Conservation (phyloP, 2,113 vertebrate species). For the Chamaetylas fuelleborni region DNA sequence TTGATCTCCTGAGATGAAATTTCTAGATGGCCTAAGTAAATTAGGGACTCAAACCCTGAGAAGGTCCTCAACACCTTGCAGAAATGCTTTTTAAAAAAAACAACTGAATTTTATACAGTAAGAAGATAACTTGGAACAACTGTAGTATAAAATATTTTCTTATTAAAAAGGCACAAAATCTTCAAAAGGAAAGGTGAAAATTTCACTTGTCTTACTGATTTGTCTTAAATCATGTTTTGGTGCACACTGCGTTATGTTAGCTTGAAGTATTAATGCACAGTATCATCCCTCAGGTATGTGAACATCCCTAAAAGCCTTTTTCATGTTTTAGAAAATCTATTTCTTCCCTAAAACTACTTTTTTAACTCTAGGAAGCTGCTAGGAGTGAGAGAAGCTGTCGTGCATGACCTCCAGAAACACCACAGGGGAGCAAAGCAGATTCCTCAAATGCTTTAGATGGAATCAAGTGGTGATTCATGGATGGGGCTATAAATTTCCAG, state of each 20-base stretch:
- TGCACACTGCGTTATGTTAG: rapidly evolving
- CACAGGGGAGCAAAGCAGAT: neutral
- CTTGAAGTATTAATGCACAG: neutral
- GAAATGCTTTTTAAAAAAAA: neutral
- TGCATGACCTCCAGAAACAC: neutral
- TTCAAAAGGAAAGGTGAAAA: neutral
- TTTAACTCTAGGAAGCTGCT: neutral
- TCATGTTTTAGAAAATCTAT: neutral
- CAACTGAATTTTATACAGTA: neutral
- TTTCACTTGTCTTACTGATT: neutral
- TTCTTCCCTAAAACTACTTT: neutral
- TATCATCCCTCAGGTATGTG: neutral
- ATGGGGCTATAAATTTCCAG: neutral
- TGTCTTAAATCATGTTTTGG: neutral
- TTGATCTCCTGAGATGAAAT: neutral
- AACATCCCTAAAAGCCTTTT: neutral
- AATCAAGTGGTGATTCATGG: neutral
- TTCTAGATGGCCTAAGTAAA: neutral
- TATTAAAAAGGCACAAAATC: neutral
- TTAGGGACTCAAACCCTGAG: neutral
- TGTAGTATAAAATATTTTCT: neutral
- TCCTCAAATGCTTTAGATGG: neutral
- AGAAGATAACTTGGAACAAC: neutral
- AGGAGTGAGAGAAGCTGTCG: neutral
- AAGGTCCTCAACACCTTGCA: neutral